Percentiles rank a stretch among this genome's conserved stretches.
Evolutionary conservation across 1,140 invertebrate genomes (phyloP).

Genomic region (Cardiocondyla obscurior): DNA sequence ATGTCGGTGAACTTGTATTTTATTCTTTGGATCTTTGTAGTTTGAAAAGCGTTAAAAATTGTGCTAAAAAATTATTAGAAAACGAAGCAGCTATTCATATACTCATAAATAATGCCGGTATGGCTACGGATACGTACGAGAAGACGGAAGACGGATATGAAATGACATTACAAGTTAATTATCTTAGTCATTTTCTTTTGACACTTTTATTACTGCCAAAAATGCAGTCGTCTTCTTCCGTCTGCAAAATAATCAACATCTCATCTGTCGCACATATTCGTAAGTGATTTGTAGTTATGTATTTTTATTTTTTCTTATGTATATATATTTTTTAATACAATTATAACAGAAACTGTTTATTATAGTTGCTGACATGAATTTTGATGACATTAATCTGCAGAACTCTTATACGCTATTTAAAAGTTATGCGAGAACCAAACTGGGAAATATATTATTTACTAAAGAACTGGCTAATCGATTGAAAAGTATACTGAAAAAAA

Average conservation of each 20-base stretch:
- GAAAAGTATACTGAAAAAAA: slow-evolving; percentile 79
- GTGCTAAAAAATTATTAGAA: slow-evolving; percentile 86
- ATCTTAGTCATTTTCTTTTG: slow-evolving; percentile 93
- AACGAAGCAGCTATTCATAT: slow-evolving; percentile 87
- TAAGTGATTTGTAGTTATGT: neutral
- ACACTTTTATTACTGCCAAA: slow-evolving; percentile 90
- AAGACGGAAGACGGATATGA: slow-evolving; percentile 92
- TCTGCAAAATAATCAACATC: slow-evolving; percentile 88
- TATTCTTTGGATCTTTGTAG: slow-evolving; percentile 89
- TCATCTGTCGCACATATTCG: slow-evolving; percentile 85
- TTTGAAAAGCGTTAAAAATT: slow-evolving; percentile 89
- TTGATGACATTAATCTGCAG: slow-evolving; percentile 87
- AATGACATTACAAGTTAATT: slow-evolving; percentile 90
- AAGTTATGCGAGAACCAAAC: slow-evolving; percentile 89
- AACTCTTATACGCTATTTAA: slow-evolving; percentile 85
- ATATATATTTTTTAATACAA: neutral
- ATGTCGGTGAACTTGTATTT: slow-evolving; percentile 85
- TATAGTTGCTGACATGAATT: slow-evolving; percentile 86
- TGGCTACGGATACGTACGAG: slow-evolving; percentile 88
- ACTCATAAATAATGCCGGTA: slow-evolving; percentile 92
- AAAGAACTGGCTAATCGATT: slow-evolving; percentile 86
- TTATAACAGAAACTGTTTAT: slow-evolving; percentile 73
- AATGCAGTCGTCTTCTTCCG: slow-evolving; percentile 84
- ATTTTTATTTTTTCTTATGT: too few relatives aligned
- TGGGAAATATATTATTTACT: slow-evolving; percentile 90